phyloP scores from a whole-genome alignment of 2,888 invertebrate genomes.

The Sesia apiformis region DNA sequence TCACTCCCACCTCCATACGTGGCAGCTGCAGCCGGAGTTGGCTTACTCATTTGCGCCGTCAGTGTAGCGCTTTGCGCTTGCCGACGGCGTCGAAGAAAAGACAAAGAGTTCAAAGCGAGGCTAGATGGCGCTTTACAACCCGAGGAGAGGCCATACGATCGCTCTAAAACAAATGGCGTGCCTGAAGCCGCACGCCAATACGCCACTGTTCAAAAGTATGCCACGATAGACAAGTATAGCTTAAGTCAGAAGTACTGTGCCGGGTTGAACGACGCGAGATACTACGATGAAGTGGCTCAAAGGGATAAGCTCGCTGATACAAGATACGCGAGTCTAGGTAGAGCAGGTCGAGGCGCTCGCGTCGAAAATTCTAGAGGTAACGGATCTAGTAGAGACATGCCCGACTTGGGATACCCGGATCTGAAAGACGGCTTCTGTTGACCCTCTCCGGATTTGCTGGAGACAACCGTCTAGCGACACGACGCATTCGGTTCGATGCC shows the following conservation, averaged over 20 bases:
- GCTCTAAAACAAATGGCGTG: constrained; percentile 68
- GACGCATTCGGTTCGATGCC: constrained; percentile 19
- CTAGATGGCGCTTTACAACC: constrained; percentile 73
- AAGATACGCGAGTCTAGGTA: constrained; percentile 66
- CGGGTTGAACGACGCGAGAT: constrained; percentile 67
- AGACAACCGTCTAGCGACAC: constrained; percentile 47
- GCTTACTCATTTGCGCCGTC: constrained; percentile 75
- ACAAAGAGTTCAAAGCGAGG: constrained; percentile 76
- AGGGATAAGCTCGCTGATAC: constrained; percentile 68
- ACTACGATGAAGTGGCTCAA: constrained; percentile 68
- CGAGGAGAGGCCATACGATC: constrained; percentile 76
- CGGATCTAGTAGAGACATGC: constrained; percentile 58
- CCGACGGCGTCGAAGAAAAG: constrained; percentile 72
- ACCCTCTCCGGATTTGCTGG: constrained; percentile 73
- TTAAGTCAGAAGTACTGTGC: constrained; percentile 71
- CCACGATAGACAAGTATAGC: constrained; percentile 71
- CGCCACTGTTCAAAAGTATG: constrained; percentile 69
- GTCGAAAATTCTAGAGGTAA: constrained; percentile 53
- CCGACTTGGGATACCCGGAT: constrained; percentile 71
- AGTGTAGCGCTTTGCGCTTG: constrained; percentile 76
- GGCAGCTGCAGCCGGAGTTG: constrained; percentile 77
- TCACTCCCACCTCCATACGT: constrained; percentile 79
- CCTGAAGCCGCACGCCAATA: constrained; percentile 59
- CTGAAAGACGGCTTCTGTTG: constrained; percentile 84
- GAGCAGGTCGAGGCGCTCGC: constrained; percentile 52